Evolutionary conservation across 2,113 vertebrate species (phyloP).

Genomic region (Entelurus aequoreus): DNA sequence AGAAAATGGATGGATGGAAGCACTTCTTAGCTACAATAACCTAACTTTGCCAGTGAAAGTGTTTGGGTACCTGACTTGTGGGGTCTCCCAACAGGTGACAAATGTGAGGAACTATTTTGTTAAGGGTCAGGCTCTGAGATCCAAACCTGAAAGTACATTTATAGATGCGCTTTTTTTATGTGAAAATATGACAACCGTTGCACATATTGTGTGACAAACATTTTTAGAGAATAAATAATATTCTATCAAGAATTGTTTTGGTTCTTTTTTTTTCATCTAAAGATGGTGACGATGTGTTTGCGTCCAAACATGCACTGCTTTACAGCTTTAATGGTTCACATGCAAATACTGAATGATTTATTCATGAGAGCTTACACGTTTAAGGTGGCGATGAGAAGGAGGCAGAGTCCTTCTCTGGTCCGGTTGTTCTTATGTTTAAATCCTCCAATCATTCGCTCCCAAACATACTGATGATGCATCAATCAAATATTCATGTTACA

Average conservation of each 20-base stretch:
- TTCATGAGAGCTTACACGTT: conserved; percentile 72
- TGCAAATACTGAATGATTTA: no score
- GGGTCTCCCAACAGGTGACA: conserved; percentile 96
- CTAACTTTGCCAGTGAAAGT: not conserved
- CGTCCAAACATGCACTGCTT: not conserved
- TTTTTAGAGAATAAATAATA: not conserved
- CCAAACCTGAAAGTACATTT: conserved; percentile 77
- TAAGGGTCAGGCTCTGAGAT: conserved; percentile 93
- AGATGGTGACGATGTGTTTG: not conserved
- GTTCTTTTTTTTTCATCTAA: no score
- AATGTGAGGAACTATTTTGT: conserved; percentile 98
- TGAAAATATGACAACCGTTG: not conserved
- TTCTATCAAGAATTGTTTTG: not conserved
- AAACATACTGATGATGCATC: conserved; percentile 78
- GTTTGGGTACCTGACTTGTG: conserved; percentile 82
- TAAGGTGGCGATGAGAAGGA: conserved; percentile 90
- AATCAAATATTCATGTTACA: not conserved
- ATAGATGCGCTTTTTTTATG: not conserved
- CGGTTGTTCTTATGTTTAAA: conserved; percentile 98
- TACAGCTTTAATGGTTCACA: not conserved
- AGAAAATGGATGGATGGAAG: no score
- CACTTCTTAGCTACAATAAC: not conserved
- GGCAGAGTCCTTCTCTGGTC: conserved; percentile 90
- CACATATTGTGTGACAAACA: not conserved
- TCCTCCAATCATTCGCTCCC: conserved; percentile 93